These are phyloP conservation scores for Equus quagga DNA, from an alignment of 2,113 vertebrate genomes.

Conservation along the genomic window DNA sequence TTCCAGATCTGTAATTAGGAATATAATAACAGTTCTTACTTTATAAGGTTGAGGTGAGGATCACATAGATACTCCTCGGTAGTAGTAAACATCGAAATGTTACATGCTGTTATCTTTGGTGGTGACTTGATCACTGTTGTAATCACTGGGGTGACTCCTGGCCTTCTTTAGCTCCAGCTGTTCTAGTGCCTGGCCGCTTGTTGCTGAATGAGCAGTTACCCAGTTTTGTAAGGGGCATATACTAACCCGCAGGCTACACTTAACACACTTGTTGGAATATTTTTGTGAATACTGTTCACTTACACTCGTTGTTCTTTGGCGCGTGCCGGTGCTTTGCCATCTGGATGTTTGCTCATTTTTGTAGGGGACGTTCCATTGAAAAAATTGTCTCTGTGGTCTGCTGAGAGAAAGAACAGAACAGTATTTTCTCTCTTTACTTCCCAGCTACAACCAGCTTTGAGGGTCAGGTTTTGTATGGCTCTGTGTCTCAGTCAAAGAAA, in stretches of 20 bases:
- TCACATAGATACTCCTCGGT: not conserved
- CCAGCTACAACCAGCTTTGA: not conserved
- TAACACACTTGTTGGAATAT: not conserved
- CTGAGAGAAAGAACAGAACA: constrained; percentile 30
- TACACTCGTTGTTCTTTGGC: not conserved
- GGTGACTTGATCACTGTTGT: not conserved
- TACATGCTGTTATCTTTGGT: not conserved
- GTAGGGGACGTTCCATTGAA: not conserved
- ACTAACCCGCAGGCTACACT: not conserved
- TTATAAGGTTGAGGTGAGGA: not conserved
- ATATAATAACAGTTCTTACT: not conserved
- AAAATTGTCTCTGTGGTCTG: not conserved
- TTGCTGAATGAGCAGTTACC: not conserved
- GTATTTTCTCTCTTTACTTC: constrained; percentile 15
- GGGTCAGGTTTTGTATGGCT: not conserved
- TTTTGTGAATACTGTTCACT: not conserved
- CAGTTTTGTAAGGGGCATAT: not conserved
- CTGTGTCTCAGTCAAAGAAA: constrained; percentile 50
- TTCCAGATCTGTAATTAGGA: not conserved
- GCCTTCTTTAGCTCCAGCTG: not conserved
- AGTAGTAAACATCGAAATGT: not conserved
- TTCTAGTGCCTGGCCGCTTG: not conserved
- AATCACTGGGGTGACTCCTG: not conserved
- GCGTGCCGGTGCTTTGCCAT: not conserved
- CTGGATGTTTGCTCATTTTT: constrained; percentile 40